Evolutionary conservation across 2,113 vertebrate species (phyloP), one percentile per base, ranked within the genome.

Genomic region (Alectura lathami): DNA sequence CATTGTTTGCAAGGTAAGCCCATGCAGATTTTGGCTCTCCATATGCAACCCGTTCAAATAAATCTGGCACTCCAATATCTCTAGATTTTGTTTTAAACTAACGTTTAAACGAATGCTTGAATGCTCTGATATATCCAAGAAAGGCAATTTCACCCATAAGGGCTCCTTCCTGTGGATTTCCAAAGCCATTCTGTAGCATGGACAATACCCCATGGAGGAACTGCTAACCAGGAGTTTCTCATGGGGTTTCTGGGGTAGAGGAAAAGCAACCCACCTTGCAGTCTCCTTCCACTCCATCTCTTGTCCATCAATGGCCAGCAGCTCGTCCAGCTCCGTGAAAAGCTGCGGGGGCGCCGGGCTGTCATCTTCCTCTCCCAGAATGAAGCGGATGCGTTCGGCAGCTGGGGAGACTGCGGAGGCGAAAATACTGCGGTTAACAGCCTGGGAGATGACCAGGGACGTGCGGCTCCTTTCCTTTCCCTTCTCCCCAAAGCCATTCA

Each of bases 201-300:
- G 42, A 1, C 18, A 42, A 4, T 11, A 21, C 12, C 32, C 50
- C 21, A 0, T 0, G 1, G 29, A 32, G 63, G 51, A 54, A 30
- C 30, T 0, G 9, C 10, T 8, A 36, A 18, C 6, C 1, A 12
- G 40, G 3, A 1, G 34, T 51, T 40, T 43, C 26, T 63, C 32
- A 30, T 0, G 1, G 32, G 18, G 50, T 22, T 7, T 2, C 77
- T n/a, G 45, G 5, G 38, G 43, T 27, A 34, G 72, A 62, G 73
- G 26, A 67, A 91, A 81, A 72, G 13, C 51, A 43, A 73, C 98
- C 97, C 98, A 99, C 99, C 99, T 99, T 36, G 99, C 99, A 3
- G 99, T 99, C 96, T 99, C 99, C 96, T 99, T 99, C 99, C 99
- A 99, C 70, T 99, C 99, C 99, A 99, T 99, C 97, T 99, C 99